Evolutionary conservation across 2,113 vertebrate genomes (phyloP).

Genomic region (Epinephelus fuscoguttatus): DNA sequence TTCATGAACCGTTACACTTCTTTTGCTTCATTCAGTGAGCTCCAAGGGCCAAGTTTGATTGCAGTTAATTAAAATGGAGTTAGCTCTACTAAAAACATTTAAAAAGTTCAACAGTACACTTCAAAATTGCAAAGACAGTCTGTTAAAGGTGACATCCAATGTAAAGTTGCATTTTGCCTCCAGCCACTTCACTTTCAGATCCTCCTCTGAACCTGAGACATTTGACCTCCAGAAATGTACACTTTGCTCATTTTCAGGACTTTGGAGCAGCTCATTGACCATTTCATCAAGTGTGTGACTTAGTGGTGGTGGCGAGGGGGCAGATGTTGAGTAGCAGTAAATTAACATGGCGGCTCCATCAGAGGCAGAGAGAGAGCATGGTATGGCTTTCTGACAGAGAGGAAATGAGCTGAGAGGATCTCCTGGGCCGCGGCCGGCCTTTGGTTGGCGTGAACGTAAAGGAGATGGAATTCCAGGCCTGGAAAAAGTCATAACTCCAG

Average conservation of each 20-base stretch:
- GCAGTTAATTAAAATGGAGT: neutral
- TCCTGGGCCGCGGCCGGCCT: constrained; percentile 64
- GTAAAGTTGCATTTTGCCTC: neutral
- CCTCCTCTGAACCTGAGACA: neutral
- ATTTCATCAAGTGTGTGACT: constrained; percentile 35
- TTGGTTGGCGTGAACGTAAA: constrained; percentile 62
- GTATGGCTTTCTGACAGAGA: constrained; percentile 66
- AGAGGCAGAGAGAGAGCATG: constrained; percentile 34
- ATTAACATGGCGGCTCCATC: constrained; percentile 71
- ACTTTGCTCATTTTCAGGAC: constrained; percentile 31
- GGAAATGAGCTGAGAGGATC: constrained; percentile 77
- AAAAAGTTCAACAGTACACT: neutral
- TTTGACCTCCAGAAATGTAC: constrained; percentile 29
- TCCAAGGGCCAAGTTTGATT: neutral
- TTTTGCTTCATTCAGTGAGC: neutral
- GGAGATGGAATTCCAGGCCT: constrained; percentile 66
- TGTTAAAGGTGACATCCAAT: neutral
- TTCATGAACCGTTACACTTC: no score
- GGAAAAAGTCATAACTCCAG: constrained; percentile 70
- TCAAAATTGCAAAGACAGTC: neutral
- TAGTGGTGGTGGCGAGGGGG: neutral
- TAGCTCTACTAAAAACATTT: neutral
- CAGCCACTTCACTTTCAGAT: constrained; percentile 1
- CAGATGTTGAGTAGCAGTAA: constrained; percentile 63
- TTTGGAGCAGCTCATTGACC: constrained; percentile 42